Evolutionary conservation across 2,113 vertebrate genomes (phyloP).

Genomic region (Parotia lawesii): DNA sequence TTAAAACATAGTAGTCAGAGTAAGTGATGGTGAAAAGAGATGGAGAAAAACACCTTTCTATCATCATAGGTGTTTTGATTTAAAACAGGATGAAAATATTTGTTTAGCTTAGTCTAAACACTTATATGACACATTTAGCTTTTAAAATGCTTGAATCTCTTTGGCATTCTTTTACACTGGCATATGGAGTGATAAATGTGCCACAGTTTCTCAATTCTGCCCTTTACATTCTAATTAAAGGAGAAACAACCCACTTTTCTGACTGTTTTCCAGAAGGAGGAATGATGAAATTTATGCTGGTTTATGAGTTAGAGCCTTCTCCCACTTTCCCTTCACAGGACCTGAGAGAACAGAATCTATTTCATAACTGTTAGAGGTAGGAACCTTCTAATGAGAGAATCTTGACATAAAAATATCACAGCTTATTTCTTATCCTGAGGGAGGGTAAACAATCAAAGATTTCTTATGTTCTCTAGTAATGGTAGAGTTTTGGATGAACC

Average conservation of each 20-base stretch:
- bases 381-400: conserved; percentile 1
- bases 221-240: conserved; percentile 59
- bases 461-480: neutral
- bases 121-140: neutral
- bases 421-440: neutral
- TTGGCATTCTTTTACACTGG: neutral
- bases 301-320: conserved; percentile 4
- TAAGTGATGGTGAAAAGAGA: neutral
- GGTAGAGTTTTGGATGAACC: neutral
- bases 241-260: conserved; percentile 45
- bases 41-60: neutral
- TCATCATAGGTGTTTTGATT: neutral
- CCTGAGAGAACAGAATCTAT: neutral
- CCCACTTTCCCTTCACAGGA: neutral
- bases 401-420: conserved; percentile 25
- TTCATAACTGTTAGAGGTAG: neutral
- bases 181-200: conserved; percentile 55
- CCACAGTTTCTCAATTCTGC: conserved; percentile 41
- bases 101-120: conserved; percentile 29
- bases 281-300: neutral
- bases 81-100: conserved; percentile 8
- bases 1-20: neutral
- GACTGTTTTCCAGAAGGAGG: conserved; percentile 42
- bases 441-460: neutral
- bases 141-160: neutral